Percentiles rank a stretch among this genome's conserved stretches.
Evolutionary conservation across 1,140 invertebrate species (phyloP).

Genomic region (Muscidifurax raptorellus): DNA sequence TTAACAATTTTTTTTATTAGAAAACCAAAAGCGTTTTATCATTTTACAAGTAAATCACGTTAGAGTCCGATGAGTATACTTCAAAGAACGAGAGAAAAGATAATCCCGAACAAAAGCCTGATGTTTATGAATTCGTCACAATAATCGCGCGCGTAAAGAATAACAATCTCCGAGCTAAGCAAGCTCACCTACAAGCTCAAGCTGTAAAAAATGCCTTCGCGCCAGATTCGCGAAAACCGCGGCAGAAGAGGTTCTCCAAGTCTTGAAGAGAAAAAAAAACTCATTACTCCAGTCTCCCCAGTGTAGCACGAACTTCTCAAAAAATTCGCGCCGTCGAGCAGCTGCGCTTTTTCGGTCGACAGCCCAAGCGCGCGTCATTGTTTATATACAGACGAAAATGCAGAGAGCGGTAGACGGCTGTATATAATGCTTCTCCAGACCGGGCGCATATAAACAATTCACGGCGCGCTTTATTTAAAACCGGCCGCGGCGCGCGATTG

Average conservation of each 20-base stretch:
- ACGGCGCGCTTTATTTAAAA: background rate
- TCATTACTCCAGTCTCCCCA: background rate
- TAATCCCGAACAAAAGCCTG: too few species aligned
- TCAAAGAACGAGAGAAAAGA: too few species aligned
- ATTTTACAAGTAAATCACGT: background rate
- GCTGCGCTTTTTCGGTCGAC: background rate
- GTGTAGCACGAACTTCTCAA: background rate
- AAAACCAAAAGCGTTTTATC: background rate
- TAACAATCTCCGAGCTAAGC: too few species aligned
- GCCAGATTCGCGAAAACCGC: background rate
- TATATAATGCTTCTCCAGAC: background rate
- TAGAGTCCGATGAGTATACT: too few species aligned
- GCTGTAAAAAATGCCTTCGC: background rate
- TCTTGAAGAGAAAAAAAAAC: background rate
- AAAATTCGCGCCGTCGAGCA: background rate
- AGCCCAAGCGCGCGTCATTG: background rate
- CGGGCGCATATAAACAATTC: conserved; percentile 32
- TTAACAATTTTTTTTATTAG: background rate
- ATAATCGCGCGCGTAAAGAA: too few species aligned
- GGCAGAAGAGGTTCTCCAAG: background rate
- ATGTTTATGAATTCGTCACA: too few species aligned
- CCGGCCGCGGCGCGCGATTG: conserved; percentile 13
- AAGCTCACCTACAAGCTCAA: background rate
- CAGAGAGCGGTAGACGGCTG: background rate
- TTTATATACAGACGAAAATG: background rate